Evolutionary conservation across 2,888 invertebrate genomes (phyloP), one percentile per base, ranked within the genome.

Genomic region (Criorhina ranunculi): DNA sequence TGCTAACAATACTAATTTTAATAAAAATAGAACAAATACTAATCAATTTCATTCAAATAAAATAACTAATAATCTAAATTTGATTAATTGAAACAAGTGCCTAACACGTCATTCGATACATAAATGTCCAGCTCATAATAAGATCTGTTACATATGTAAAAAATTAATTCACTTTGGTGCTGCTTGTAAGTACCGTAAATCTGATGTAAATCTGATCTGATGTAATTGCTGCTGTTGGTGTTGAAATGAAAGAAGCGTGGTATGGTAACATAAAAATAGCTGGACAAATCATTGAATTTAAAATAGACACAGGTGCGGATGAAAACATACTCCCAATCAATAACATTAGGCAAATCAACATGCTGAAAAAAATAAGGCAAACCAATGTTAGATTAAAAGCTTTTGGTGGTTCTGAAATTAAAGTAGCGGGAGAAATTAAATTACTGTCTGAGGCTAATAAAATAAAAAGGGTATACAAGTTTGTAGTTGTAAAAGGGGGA

Each of bases 181-280:
- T 53, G 75, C 64, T 31, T 75, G 75, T 55, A 75, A 42, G 44
- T 53, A 64, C 53, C 44, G 62, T 53, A 64, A 53, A 53, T 42
- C 44, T 4, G 42, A 75, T 53, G 55, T 64, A 46, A 62, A 44
- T 64, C 64, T 42, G 11, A 40, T 75, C 35, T 31, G 51, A 77
- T 77, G 67, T 69, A 69, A 60, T 77, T 77, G 44, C 69, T 69
- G 55, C 69, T 69, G 55, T 69, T 69, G 55, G 60, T 78, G 60
- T 59, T 33, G 70, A 55, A 78, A 35, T 46, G 51, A 78, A 12
- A 11, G 29, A 66, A 55, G 62, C 69, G 44, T 77, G 77, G 60
- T 60, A 55, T 19, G 76, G 76, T 37, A 35, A 69, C 9, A 60
- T 69, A 77, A 60, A 77, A 44, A 46, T 69, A 17, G 77, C 60